Conservation (phyloP, 2,797 vertebrate genomes). For the Lutjanus argentimaculatus region DNA sequence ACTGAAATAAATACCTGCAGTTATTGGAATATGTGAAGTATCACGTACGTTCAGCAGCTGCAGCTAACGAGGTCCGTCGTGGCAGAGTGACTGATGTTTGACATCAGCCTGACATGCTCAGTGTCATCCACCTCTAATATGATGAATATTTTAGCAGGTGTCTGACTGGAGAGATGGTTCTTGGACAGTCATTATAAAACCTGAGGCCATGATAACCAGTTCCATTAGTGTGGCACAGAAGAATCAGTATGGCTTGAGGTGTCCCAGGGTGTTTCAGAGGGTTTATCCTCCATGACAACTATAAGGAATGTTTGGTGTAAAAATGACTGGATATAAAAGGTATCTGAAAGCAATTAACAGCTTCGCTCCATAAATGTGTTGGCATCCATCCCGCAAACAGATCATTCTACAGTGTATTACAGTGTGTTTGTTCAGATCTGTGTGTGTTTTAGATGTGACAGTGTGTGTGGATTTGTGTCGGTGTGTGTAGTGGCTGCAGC, state of each 20-base stretch:
- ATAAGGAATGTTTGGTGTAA: neutral
- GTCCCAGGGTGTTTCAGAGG: neutral
- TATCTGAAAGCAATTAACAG: neutral
- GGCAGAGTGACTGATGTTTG: neutral
- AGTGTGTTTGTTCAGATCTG: constrained; percentile 4
- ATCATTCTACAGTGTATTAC: neutral
- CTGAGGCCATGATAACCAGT: neutral
- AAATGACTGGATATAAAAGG: neutral
- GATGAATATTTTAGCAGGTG: no score
- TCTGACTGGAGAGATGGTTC: neutral
- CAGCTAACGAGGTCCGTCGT: neutral
- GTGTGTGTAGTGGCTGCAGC: constrained; percentile 53
- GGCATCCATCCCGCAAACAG: neutral
- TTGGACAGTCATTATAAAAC: neutral
- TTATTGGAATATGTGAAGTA: neutral
- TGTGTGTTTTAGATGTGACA: neutral
- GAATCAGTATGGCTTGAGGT: neutral
- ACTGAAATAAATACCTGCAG: neutral
- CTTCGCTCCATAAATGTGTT: neutral
- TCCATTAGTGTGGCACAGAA: neutral
- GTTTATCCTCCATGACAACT: neutral
- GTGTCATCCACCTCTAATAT: no score
- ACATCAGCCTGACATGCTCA: no score
- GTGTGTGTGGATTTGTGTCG: constrained; percentile 3
- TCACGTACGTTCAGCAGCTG: neutral